These are phyloP conservation scores for Xenopus laevis DNA, from an alignment of 2,113 vertebrate genomes.

Conservation along the genomic window DNA sequence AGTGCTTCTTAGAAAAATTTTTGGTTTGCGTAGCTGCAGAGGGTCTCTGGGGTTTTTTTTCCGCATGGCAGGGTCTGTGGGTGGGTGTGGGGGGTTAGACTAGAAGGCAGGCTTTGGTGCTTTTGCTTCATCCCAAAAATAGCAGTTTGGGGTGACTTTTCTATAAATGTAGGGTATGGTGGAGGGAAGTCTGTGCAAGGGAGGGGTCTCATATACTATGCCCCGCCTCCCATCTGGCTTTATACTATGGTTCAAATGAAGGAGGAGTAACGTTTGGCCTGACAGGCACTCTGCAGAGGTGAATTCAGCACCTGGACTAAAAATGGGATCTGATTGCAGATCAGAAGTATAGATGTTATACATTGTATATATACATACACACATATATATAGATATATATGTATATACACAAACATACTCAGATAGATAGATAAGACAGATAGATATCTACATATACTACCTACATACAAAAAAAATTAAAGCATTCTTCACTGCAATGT, in stretches of 20 bases:
- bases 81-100: not conserved
- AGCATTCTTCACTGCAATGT: not conserved
- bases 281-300: constrained; percentile 3
- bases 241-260: not conserved
- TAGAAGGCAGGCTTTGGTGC: constrained; percentile 28
- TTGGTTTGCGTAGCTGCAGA: constrained; percentile 38
- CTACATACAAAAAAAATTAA: too few species aligned
- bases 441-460: too few species aligned
- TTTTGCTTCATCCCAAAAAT: not conserved
- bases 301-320: constrained; percentile 9
- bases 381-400: not conserved
- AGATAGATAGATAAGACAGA: not conserved
- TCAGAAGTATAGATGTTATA: too few species aligned
- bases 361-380: too few species aligned
- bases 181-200: constrained; percentile 36
- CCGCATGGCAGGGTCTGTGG: constrained; percentile 30
- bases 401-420: not conserved
- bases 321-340: not conserved
- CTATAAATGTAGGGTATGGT: not conserved
- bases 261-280: constrained; percentile 7
- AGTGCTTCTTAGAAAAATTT: constrained; percentile 41
- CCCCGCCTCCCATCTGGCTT: not conserved
- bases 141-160: constrained; percentile 12
- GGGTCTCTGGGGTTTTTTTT: constrained; percentile 18
- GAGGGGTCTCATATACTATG: not conserved